Conservation (phyloP, 2,113 vertebrate species). For the Cichladusa arquata region DNA sequence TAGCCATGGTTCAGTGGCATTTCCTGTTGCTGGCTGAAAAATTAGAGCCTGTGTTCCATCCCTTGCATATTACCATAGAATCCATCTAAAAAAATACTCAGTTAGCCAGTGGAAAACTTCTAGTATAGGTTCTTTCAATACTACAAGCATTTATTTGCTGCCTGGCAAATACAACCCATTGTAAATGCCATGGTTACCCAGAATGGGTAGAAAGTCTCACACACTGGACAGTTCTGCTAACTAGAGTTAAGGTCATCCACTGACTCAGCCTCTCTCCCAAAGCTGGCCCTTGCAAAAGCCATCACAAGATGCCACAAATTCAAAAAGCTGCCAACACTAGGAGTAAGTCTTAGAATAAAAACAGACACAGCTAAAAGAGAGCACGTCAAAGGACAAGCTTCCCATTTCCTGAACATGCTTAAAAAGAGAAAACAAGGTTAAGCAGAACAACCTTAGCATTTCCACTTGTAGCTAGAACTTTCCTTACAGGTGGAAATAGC, state of each 20-base stretch:
- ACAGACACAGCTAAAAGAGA: constrained; percentile 72
- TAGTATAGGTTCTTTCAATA: constrained; percentile 69
- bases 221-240: constrained; percentile 62
- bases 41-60: constrained; percentile 59
- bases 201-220: constrained; percentile 73
- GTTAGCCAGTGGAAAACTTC: constrained; percentile 68
- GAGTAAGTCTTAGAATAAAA: constrained; percentile 70
- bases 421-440: constrained; percentile 83
- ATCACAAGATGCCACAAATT: constrained; percentile 53
- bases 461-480: constrained; percentile 60
- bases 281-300: constrained; percentile 66
- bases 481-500: constrained; percentile 73
- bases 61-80: constrained; percentile 61
- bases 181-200: constrained; percentile 91
- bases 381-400: constrained; percentile 55
- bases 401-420: constrained; percentile 66
- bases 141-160: constrained; percentile 66
- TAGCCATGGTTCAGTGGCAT: constrained; percentile 74
- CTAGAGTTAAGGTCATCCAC: constrained; percentile 68
- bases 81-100: constrained; percentile 20
- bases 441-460: constrained; percentile 85
- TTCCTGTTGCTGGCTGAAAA: constrained; percentile 73
- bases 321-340: constrained; percentile 57
- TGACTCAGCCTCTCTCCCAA: constrained; percentile 27
- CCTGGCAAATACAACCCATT: constrained; percentile 98